Percentiles rank a stretch among this genome's conserved stretches.
phyloP scores from a whole-genome alignment of 1,140 invertebrate genomes.

The Diuraphis noxia region DNA sequence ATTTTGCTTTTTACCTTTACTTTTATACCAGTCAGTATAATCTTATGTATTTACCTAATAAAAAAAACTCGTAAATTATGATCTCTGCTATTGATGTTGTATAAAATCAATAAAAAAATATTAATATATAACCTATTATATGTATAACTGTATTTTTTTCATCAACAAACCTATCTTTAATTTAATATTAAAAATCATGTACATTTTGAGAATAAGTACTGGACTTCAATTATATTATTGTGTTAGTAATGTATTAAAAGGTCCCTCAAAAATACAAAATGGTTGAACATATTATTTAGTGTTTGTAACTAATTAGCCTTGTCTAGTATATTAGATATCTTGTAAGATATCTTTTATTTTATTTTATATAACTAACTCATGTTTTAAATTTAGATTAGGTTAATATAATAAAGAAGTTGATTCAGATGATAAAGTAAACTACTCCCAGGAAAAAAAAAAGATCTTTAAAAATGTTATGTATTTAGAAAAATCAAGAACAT shows the following conservation, averaged over 20 bases:
- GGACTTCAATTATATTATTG: neutral
- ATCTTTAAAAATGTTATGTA: neutral
- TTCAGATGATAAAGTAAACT: neutral
- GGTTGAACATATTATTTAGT: neutral
- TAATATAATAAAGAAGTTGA: neutral
- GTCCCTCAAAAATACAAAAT: too few relatives aligned
- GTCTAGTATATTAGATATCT: neutral
- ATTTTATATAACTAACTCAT: neutral
- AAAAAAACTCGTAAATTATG: neutral
- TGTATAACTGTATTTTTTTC: neutral
- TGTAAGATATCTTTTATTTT: neutral
- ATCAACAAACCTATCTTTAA: neutral
- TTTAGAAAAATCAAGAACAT: neutral
- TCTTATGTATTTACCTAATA: neutral
- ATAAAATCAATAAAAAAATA: too few relatives aligned
- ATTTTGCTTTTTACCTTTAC: neutral
- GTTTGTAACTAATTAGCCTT: neutral
- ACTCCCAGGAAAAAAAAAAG: neutral
- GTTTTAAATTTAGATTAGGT: neutral
- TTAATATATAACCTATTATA: too few relatives aligned
- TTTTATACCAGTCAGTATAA: neutral
- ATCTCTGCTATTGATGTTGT: neutral
- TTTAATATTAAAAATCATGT: neutral
- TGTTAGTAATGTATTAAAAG: neutral
- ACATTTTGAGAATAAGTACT: neutral